Evolutionary conservation across 2,113 vertebrate genomes (phyloP).

Genomic region (Fregetta grallaria): DNA sequence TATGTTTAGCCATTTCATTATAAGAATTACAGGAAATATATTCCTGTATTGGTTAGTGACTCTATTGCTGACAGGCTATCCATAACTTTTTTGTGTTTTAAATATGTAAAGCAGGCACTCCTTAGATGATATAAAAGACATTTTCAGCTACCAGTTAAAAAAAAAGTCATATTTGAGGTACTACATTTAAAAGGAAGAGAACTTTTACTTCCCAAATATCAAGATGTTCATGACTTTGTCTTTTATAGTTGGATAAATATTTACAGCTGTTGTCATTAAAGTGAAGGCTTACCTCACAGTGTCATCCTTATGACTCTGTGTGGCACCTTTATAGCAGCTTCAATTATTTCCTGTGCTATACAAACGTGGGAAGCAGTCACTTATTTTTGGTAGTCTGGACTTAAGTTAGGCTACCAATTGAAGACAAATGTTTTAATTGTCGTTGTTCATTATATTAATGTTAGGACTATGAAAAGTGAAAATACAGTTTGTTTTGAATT

Average conservation of each 20-base stretch:
- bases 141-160: not conserved
- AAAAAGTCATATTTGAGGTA: not conserved
- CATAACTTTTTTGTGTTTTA: not conserved
- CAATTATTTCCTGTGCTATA: not conserved
- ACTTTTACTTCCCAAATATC: not conserved
- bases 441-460: not conserved
- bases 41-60: not conserved
- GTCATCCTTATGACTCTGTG: not conserved
- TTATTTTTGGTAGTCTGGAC: not conserved
- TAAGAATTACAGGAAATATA: not conserved
- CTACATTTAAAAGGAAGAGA: not conserved
- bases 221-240: not conserved
- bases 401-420: not conserved
- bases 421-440: not conserved
- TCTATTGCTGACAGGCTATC: not conserved
- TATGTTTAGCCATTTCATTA: not conserved
- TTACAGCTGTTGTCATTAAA: not conserved
- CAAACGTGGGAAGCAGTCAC: not conserved
- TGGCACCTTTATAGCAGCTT: not conserved
- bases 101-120: not conserved
- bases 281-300: not conserved
- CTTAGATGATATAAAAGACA: not conserved
- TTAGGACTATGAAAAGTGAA: not conserved
- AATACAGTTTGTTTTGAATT: not conserved
- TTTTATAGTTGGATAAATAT: not conserved